Percentiles rank a stretch among this genome's conserved stretches.
Evolutionary conservation across 2,797 vertebrate genomes (phyloP).

Genomic region (Chromis chromis): DNA sequence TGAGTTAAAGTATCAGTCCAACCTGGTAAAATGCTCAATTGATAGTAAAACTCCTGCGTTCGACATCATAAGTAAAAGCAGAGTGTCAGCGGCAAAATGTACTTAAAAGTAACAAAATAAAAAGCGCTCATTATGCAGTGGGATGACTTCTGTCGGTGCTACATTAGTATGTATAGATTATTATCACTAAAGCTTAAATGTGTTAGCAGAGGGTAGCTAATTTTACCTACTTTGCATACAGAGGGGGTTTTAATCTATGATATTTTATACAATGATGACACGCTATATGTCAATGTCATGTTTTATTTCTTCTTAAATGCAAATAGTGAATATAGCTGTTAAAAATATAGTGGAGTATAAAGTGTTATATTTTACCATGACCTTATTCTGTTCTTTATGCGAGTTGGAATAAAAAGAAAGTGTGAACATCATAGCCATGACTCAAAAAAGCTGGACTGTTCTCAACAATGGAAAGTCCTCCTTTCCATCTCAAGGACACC

Average conservation of each 20-base stretch:
- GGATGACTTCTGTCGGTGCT: not conserved
- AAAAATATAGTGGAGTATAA: not conserved
- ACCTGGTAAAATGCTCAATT: not conserved
- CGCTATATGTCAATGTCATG: too few relatives aligned
- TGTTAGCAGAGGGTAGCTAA: not conserved
- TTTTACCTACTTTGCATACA: not conserved
- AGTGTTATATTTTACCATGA: too few relatives aligned
- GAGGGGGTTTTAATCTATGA: not conserved
- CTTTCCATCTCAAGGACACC: not conserved
- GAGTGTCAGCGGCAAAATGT: constrained; percentile 1
- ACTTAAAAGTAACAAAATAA: not conserved
- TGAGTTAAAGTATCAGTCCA: not conserved
- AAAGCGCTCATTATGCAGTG: constrained; percentile 1
- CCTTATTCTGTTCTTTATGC: too few relatives aligned
- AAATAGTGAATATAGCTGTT: not conserved
- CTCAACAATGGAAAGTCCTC: too few relatives aligned
- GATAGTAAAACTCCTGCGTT: not conserved
- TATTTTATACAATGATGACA: too few relatives aligned
- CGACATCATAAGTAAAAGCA: not conserved
- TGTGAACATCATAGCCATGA: too few relatives aligned
- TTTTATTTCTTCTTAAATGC: too few relatives aligned
- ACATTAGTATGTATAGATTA: too few relatives aligned
- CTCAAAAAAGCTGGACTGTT: too few relatives aligned
- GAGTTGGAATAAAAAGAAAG: too few relatives aligned
- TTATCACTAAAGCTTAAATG: not conserved